Conservation (phyloP, 2,797 vertebrate genomes). For the Ctenopoma multispine region DNA sequence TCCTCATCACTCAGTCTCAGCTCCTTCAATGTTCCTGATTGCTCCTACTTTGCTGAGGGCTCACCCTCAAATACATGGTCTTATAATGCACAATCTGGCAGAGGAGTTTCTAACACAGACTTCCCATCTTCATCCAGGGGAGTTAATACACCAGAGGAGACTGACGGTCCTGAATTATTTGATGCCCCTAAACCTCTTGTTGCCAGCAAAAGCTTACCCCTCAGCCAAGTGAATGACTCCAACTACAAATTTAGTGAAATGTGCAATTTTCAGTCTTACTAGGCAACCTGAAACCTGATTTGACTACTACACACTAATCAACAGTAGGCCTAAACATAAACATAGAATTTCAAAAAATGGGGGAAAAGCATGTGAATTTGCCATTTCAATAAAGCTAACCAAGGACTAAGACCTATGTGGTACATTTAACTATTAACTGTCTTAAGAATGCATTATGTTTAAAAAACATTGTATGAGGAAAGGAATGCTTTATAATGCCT, state of each 20-base stretch:
- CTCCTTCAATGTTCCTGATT: conserved; percentile 55
- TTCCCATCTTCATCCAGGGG: conserved; percentile 34
- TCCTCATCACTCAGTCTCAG: conserved; percentile 57
- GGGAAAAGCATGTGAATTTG: neutral
- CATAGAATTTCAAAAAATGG: neutral
- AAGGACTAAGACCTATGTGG: neutral
- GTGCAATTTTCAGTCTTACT: conserved; percentile 73
- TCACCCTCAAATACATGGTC: conserved; percentile 57
- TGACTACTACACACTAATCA: neutral
- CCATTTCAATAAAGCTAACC: neutral
- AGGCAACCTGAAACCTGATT: conserved; percentile 7
- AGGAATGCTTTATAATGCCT: neutral
- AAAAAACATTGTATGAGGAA: neutral
- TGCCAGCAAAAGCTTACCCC: conserved; percentile 72
- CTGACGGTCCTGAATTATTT: conserved; percentile 63
- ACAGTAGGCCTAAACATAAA: neutral
- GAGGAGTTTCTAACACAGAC: neutral
- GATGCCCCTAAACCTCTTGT: conserved; percentile 57
- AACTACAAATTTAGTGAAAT: conserved; percentile 75
- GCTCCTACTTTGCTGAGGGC: conserved; percentile 62
- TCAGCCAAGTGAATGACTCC: conserved; percentile 54
- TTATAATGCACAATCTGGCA: conserved; percentile 29
- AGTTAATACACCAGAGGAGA: conserved; percentile 85
- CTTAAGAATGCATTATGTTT: conserved; percentile 10
- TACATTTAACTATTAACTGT: neutral